Evolutionary conservation across 2,888 invertebrate genomes (phyloP), one percentile per base, ranked within the genome.

Genomic region (Pediacus dermestoides): DNA sequence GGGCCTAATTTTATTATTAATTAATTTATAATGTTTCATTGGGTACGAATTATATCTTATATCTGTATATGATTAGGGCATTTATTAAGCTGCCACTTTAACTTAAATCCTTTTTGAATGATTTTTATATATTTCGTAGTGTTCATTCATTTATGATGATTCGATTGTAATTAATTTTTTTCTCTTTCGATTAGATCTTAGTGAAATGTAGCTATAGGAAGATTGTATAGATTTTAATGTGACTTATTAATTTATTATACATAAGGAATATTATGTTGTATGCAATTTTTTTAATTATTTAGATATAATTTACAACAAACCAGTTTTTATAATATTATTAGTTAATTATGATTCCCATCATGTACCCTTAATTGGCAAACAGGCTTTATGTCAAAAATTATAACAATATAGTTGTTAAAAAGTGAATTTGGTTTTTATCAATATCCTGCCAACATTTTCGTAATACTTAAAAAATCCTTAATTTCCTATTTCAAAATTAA

Each of bases 1-100:
- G 28, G 12, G 4, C 6, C 21, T 18, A 7, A 18, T n/a, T 18
- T 18, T 18, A 18, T 18, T 18, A 18, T 18, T 7, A 18, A 7
- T 18, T 18, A n/a, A 18, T 6, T 18, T 7, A 18, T 18, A 18
- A 7, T 18, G 6, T 7, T 18, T 18, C 30, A 28, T 13, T 27
- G 35, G 12, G 21, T 36, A 12, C 14, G 13, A 11, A 10, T 33
- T 37, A 12, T 30, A 21, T 32, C 21, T 37, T 21, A 9, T 31
- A n/a, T n/a, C n/a, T 30, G 34, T 16, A 40, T 38, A 44, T 48
- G 46, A 43, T 46, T 44, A n/a, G 39, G 46, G 42, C 32, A 31
- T 48, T 46, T 40, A 42, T 34, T 35, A 44, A 39, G 47, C 44
- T 50, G 50, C 48, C 50, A 46, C 35, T 23, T 25, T 39, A 42